Evolutionary conservation across 1,140 invertebrate species (phyloP).

Genomic region (Alviniconcha marisindica): DNA sequence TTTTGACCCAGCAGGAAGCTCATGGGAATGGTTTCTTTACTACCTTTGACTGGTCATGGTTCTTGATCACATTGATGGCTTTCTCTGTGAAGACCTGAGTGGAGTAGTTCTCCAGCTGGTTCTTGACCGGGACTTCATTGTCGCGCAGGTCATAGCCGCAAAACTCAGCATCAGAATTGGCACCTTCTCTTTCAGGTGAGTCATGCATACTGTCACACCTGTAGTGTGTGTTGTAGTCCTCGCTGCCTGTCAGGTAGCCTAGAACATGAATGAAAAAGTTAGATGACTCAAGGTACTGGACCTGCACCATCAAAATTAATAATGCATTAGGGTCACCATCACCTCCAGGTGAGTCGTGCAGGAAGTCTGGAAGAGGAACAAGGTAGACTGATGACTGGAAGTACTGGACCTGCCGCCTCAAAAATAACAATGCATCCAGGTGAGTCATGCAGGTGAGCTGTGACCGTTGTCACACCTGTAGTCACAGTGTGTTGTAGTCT

Average conservation of each 20-base stretch:
- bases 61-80: constrained; percentile 59
- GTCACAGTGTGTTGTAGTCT: background rate
- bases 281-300: too few species aligned
- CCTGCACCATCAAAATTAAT: too few species aligned
- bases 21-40: background rate
- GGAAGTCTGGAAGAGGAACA: too few species aligned
- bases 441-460: too few species aligned
- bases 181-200: background rate
- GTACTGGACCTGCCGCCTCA: too few species aligned
- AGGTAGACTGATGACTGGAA: too few species aligned
- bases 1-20: too few species aligned
- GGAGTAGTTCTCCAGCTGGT: constrained; percentile 60
- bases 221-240: constrained; percentile 57
- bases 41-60: constrained; percentile 56
- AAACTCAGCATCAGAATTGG: background rate
- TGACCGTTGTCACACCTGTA: background rate
- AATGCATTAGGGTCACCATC: too few species aligned
- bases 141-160: constrained; percentile 63
- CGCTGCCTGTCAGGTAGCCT: constrained; percentile 62
- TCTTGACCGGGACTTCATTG: constrained; percentile 44
- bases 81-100: constrained; percentile 63
- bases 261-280: background rate
- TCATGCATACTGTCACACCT: constrained; percentile 48
- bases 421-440: too few species aligned
- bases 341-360: too few species aligned